Base-by-base conservation (phyloP, 2,888 invertebrate genomes). In the Dysmachus trigonus region DNA sequence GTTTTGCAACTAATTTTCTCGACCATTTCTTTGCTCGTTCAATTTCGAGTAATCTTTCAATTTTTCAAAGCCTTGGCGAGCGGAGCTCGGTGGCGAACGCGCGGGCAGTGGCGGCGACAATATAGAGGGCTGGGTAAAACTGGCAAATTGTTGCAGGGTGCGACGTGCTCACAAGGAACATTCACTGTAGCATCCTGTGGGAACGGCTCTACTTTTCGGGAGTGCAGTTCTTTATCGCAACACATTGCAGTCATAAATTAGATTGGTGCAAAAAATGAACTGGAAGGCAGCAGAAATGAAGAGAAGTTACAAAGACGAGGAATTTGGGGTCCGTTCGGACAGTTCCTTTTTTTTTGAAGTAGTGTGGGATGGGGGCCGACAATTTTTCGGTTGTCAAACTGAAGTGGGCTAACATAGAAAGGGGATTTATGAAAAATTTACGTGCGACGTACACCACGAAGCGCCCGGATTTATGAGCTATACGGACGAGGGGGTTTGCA, bases 231-330 rank as follows among this genome's bases (percentile, higher is more conserved):
- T 62, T 81, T 81, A 81, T 81, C 33, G 62, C 81, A 81, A 35
- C 81, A 81, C 81, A 82, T 62, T 82, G 81, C 81, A 62, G 81
- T 62, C 62, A 82, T 82, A 82, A 82, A 82, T 82, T 53, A 82
- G 27, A 62, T 22, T 62, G 33, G 15, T 0, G 22, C 13, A 79
- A 27, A 51, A 51, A 82, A 82, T 22, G n/a, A 31, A 18, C 18
- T 51, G 7, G 13, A 81, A 30, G 31, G 51, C 27, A 77, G 13
- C 6, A 47, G 51, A 81, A 81, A 81, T 81, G 53, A 53, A 82
- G 62, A 82, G 30, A 27, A 82, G 53, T 82, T 35, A 62, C 35
- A 30, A 30, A 62, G 18, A 53, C 15, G n/a, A 8, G 33, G 35
- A 13, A 13, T 30, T 51, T 62, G n/a, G 81, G 41, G 30, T 38